A percentile compares a stretch with the other conserved stretches of the same genome.
Conservation (phyloP, 2,888 invertebrate genomes). For the Glyphotaelius pellucidus region DNA sequence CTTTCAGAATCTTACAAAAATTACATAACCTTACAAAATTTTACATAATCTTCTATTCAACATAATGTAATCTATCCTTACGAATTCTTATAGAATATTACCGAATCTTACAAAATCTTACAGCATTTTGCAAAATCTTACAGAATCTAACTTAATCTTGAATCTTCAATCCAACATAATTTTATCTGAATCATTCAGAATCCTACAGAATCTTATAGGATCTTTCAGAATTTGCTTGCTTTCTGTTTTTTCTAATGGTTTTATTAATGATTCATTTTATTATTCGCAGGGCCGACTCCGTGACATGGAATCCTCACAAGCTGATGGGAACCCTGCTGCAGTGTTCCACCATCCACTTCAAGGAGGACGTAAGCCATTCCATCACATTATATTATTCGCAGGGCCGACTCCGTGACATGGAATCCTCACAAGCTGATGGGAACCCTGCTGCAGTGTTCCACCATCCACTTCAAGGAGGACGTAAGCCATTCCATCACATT, state of each 20-base stretch:
- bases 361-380: slow-evolving; percentile 89
- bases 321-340: slow-evolving; percentile 98
- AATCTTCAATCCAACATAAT: neutral
- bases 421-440: slow-evolving; percentile 99
- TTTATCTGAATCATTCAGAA: neutral
- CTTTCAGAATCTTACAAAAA: no score
- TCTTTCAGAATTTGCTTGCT: no score
- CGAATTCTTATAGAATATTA: no score
- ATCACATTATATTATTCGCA: slow-evolving; percentile 72
- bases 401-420: slow-evolving; percentile 98
- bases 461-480: slow-evolving; percentile 97
- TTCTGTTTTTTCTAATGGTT: no score
- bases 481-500: slow-evolving; percentile 79
- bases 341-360: slow-evolving; percentile 98
- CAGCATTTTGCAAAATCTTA: no score
- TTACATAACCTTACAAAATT: no score
- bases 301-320: slow-evolving; percentile 99
- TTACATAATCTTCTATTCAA: no score
- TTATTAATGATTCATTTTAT: neutral
- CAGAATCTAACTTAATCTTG: no score
- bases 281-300: slow-evolving; percentile 90
- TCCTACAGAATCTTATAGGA: no score
- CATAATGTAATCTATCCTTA: no score
- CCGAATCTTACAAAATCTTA: no score
- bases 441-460: slow-evolving; percentile 96